Evolutionary conservation across 2,888 invertebrate species (phyloP), one percentile per base, ranked within the genome.

Genomic region (Sturmia bella): DNA sequence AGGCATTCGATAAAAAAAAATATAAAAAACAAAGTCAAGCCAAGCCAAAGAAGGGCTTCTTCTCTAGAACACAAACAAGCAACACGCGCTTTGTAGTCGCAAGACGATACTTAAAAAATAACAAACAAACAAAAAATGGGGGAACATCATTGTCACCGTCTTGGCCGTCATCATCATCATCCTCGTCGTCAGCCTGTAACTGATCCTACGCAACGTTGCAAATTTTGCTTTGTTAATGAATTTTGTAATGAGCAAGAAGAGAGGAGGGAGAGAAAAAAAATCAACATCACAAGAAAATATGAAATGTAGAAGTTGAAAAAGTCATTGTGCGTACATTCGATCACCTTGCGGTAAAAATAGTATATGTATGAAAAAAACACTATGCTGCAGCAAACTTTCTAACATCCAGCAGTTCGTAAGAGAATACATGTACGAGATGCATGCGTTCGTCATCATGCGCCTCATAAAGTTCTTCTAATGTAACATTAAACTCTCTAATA

Each of bases 321-420:
- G 63, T 64, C 54, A 39, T 64, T 69, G 69, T 72, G 72, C 68
- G 84, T 83, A 86, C 76, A 85, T 87, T 85, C 81, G 87, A 86
- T 86, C 86, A 85, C 85, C 86, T 87, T 87, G 87, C 86, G 86
- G 86, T 87, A 84, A 78, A 78, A 59, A 43, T 57, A 39, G 45
- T 19, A 37, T 3, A 4, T 6, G 80, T 66, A 81, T 70, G 7
- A 21, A 48, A 27, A 50, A 21, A 37, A 66, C 43, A 39, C 41
- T 6, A 32, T 32, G 5, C 41, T 17, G 50, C 19, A 69, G 59
- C 48, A 45, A 61, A 83, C 80, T 83, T 84, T 84, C 84, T 84
- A 84, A 83, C 84, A 80, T 73, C 73, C 73, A 70, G 68, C 52
- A 54, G 45, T 39, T 37, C 3, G 15, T 39, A 37, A 3, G n/a